A percentile compares a stretch with the other conserved stretches of the same genome.
phyloP scores from a whole-genome alignment of 1,140 invertebrate species.

The Drosophila kurseongensis region DNA sequence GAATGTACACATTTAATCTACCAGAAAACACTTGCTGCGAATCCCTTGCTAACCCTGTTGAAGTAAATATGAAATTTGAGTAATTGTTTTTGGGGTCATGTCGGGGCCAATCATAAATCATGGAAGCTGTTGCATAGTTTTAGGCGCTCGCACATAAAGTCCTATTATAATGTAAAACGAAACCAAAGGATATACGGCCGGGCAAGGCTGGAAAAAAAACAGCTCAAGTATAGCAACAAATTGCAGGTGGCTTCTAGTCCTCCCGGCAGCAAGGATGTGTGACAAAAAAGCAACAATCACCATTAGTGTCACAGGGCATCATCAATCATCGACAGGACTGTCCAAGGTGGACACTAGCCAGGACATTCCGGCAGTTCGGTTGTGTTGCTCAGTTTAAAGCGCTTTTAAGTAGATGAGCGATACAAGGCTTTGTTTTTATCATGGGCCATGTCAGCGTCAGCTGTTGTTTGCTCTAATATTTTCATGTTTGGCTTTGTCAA shows the following conservation, averaged over 20 bases:
- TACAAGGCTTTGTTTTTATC: slow-evolving; percentile 32
- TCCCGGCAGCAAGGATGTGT: slow-evolving; percentile 41
- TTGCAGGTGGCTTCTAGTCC: slow-evolving; percentile 29
- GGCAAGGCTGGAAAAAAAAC: slow-evolving; percentile 5
- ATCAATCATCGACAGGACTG: slow-evolving; percentile 73
- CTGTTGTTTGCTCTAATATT: slow-evolving; percentile 77
- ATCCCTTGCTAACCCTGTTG: slow-evolving; percentile 20
- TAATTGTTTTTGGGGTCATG: slow-evolving; percentile 77
- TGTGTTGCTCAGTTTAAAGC: slow-evolving; percentile 66
- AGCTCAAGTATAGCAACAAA: slow-evolving; percentile 50
- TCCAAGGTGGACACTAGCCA: slow-evolving; percentile 56
- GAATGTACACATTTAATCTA: slow-evolving; percentile 77
- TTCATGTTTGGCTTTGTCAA: slow-evolving; percentile 66
- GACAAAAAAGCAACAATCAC: slow-evolving; percentile 83
- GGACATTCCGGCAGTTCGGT: slow-evolving; percentile 27
- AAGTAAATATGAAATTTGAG: slow-evolving; percentile 78
- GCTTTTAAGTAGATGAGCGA: slow-evolving; percentile 69
- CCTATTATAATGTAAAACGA: slow-evolving; percentile 80
- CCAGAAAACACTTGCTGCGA: slow-evolving; percentile 55
- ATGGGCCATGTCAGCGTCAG: slow-evolving; percentile 65
- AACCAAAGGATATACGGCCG: slow-evolving; percentile 25
- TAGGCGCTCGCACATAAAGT: slow-evolving; percentile 63
- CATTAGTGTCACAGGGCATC: slow-evolving; percentile 80
- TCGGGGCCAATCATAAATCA: slow-evolving; percentile 74
- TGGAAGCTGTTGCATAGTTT: slow-evolving; percentile 68